Evolutionary conservation across 1,140 invertebrate species (phyloP), one percentile per base, ranked within the genome.

Genomic region (Aphaenogaster floridana): DNA sequence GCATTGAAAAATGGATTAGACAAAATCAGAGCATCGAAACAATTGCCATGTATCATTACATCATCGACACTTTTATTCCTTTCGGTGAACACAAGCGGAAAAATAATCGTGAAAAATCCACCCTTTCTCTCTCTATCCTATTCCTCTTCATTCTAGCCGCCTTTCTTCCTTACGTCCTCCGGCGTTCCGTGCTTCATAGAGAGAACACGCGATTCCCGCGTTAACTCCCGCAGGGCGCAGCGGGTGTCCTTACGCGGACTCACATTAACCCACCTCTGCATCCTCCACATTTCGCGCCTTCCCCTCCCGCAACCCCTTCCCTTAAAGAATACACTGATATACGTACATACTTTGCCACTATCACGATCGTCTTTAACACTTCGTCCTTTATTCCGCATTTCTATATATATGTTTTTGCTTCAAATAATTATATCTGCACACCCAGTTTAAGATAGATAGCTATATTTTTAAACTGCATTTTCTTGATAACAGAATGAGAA

Each of bases 151-250:
- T 54, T 69, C 71, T 15, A 36, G 28, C 34, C 54, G 63, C 63
- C 85, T 76, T 63, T 69, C 86, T 90, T 52, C 61, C 48, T 79
- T 76, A n/a, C 59, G 57, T 87, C 66, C 81, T 69, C 80, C 85
- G 78, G 68, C 89, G 91, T 92, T 91, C 78, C 88, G 86, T 89
- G 91, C 91, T 92, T 91, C 88, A 89, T 89, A 89, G 87, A 80
- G 69, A 86, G 86, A 92, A 92, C 94, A 95, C 94, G 94, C 94
- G 93, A 95, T 95, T 94, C 93, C 93, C 93, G 92, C 94, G 94
- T 95, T 95, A 95, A 94, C 93, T 92, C 94, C 93, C 92, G 92
- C 91, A 90, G 91, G 74, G 94, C 94, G 87, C 94, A 95, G 93
- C 92, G 90, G 93, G 94, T 93, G 92, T 94, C 93, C 92, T 94